Conservation (phyloP, 2,888 invertebrate genomes). For the Tricholauxania praeusta region DNA sequence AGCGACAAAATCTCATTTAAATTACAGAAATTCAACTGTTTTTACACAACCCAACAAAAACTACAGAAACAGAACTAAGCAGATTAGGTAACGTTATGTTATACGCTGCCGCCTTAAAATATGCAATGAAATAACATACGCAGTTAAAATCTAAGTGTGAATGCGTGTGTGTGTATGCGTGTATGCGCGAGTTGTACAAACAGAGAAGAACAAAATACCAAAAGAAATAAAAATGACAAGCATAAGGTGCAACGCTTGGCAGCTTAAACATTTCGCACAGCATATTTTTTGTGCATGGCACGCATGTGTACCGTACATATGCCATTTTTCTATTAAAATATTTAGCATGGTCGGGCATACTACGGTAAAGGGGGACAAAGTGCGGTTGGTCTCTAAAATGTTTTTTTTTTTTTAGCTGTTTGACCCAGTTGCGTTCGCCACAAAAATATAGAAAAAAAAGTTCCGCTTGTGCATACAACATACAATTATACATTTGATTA, state of each 20-base stretch:
- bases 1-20: constrained; percentile 27
- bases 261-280: too few relatives aligned
- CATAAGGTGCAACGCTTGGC: constrained; percentile 4
- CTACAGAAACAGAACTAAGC: constrained; percentile 7
- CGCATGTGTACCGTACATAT: too few relatives aligned
- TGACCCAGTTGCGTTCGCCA: constrained; percentile 16
- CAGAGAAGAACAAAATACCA: too few relatives aligned
- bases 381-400: background rate
- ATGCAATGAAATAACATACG: constrained; percentile 14
- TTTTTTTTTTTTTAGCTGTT: background rate
- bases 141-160: background rate
- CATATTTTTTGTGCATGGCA: too few relatives aligned
- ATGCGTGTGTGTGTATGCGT: too few relatives aligned
- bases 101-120: background rate
- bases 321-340: too few relatives aligned
- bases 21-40: constrained; percentile 20
- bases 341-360: too few relatives aligned
- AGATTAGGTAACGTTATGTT: constrained; percentile 11
- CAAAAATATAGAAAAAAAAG: background rate
- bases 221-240: background rate
- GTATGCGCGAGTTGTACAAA: too few relatives aligned
- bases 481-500: background rate
- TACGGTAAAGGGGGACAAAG: too few relatives aligned
- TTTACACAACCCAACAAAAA: background rate
- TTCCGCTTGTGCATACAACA: background rate